These are phyloP conservation scores for Perdita meconis DNA, from an alignment of 2,888 invertebrate genomes.

Conservation along the genomic window DNA sequence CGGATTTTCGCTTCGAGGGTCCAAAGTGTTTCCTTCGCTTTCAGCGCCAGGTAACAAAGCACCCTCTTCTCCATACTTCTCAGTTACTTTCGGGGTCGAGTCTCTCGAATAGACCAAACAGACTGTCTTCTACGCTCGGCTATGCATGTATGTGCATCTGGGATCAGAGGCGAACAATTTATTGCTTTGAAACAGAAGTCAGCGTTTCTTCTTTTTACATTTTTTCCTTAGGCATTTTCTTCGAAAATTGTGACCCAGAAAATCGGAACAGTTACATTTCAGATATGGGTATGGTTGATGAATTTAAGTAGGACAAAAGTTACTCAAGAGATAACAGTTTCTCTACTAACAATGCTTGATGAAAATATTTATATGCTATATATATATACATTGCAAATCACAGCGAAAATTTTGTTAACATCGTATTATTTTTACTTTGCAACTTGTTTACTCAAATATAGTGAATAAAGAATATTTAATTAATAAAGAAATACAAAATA, in stretches of 20 bases:
- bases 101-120: constrained; percentile 29
- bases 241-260: neutral
- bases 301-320: too few species aligned
- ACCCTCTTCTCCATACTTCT: constrained; percentile 17
- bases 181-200: constrained; percentile 27
- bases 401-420: too few species aligned
- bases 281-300: too few species aligned
- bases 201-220: neutral
- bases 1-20: constrained; percentile 50
- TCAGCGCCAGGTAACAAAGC: constrained; percentile 58
- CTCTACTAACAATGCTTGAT: too few species aligned
- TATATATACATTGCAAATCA: too few species aligned
- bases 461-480: constrained; percentile 6
- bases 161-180: constrained; percentile 20
- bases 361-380: too few species aligned
- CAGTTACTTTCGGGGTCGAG: constrained; percentile 6
- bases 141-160: neutral
- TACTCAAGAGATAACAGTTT: too few species aligned
- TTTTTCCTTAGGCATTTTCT: neutral
- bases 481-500: too few species aligned
- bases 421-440: too few species aligned
- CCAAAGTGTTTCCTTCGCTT: constrained; percentile 64
- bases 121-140: neutral
- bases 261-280: too few species aligned
- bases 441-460: too few species aligned